A percentile compares a stretch with the other conserved stretches of the same genome.
phyloP scores from a whole-genome alignment of 2,888 invertebrate species.

The Adineta ricciae region DNA sequence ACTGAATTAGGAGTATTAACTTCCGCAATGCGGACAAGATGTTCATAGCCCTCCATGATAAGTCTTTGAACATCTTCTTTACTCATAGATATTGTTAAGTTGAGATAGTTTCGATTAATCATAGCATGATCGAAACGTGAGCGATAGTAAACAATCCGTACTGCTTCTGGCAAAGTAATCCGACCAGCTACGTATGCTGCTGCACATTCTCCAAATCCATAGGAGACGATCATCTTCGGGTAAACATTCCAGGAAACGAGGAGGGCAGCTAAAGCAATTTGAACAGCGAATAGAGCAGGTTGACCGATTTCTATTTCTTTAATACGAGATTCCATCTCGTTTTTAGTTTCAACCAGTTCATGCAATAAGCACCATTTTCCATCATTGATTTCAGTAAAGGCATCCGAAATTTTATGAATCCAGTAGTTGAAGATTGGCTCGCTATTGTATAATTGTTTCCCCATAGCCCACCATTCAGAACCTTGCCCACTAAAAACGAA shows the following conservation, averaged over 20 bases:
- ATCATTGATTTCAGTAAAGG: too few species aligned
- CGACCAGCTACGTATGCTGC: background rate
- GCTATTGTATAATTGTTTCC: conserved; percentile 33
- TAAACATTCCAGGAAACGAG: background rate
- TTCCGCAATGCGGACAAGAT: conserved; percentile 30
- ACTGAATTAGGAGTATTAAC: conserved; percentile 34
- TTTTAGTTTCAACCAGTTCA: too few species aligned
- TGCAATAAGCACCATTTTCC: too few species aligned
- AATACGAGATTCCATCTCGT: background rate
- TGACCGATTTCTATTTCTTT: background rate
- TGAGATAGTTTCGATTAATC: background rate
- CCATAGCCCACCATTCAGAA: conserved; percentile 35
- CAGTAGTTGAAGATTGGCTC: conserved; percentile 33
- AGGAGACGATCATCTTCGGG: background rate
- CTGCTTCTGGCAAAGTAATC: background rate
- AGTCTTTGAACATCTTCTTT: background rate
- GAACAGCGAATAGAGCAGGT: background rate
- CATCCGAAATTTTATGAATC: conserved; percentile 30
- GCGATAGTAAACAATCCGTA: background rate
- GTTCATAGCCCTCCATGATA: background rate
- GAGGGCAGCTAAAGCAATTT: background rate
- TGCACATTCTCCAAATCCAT: background rate
- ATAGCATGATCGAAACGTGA: background rate
- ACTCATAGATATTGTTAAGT: background rate
- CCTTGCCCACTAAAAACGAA: conserved; percentile 33